Conservation (phyloP, 1,140 invertebrate genomes). For the Hormaphis cornu region DNA sequence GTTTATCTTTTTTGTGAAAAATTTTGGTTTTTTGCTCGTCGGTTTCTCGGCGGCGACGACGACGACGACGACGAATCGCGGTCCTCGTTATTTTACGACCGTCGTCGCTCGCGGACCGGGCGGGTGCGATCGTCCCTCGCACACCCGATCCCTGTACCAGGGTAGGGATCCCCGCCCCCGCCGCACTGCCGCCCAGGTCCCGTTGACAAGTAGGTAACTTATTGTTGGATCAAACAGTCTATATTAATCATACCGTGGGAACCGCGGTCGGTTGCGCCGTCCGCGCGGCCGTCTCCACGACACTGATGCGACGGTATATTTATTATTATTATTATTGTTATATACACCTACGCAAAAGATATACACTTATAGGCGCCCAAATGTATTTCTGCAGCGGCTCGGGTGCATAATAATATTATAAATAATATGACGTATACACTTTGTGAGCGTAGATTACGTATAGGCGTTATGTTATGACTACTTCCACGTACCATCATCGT, state of each 20-base stretch:
- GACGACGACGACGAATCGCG: conserved; percentile 31
- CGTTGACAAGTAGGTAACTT: conserved; percentile 29
- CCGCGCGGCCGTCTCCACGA: too few species aligned
- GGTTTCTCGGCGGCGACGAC: conserved; percentile 30
- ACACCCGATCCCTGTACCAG: not conserved
- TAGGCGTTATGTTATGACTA: not conserved
- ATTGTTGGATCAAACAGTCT: conserved; percentile 33
- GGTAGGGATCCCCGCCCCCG: not conserved
- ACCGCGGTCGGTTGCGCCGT: conserved; percentile 3
- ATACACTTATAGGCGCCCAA: too few species aligned
- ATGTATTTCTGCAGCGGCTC: too few species aligned
- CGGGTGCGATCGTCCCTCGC: not conserved
- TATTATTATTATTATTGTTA: too few species aligned
- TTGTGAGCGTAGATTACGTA: not conserved
- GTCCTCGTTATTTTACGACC: conserved; percentile 30
- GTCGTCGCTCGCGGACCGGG: not conserved
- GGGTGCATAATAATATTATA: not conserved
- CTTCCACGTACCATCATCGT: too few species aligned
- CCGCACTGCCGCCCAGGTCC: not conserved
- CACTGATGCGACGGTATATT: too few species aligned
- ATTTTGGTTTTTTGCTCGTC: conserved; percentile 26
- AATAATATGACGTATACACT: not conserved
- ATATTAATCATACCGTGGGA: conserved; percentile 31
- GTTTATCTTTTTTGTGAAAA: too few species aligned
- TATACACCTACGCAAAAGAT: too few species aligned